These are phyloP conservation scores for Pygoscelis adeliae DNA, from an alignment of 2,113 vertebrate species.

Conservation along the genomic window DNA sequence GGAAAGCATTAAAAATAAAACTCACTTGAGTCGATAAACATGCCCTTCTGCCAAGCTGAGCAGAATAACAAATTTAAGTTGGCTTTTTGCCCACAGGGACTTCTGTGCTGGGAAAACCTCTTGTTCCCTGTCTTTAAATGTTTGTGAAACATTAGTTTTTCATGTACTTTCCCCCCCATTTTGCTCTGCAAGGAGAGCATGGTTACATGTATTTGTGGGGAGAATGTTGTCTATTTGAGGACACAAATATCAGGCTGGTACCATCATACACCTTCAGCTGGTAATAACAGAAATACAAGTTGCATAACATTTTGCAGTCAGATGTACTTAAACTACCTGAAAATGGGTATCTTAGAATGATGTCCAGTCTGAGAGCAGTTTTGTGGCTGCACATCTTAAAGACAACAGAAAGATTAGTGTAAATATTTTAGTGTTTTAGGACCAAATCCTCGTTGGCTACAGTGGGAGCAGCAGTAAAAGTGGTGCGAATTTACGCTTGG, in stretches of 20 bases:
- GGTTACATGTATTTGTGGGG: not conserved
- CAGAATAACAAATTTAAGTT: conserved; percentile 26
- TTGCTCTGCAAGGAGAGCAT: not conserved
- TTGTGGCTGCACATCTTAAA: not conserved
- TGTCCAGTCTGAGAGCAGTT: not conserved
- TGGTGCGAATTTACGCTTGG: not conserved
- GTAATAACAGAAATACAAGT: not conserved
- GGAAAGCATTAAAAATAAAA: conserved; percentile 13
- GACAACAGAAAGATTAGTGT: not conserved
- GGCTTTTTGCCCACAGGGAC: conserved; percentile 18
- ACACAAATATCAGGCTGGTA: not conserved
- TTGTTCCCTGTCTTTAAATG: conserved; percentile 12
- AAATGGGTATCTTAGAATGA: not conserved
- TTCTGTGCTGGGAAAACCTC: conserved; percentile 9
- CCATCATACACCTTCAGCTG: not conserved
- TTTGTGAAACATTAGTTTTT: not conserved
- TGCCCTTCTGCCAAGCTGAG: conserved; percentile 40
- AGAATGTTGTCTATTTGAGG: not conserved
- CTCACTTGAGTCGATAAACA: conserved; percentile 40
- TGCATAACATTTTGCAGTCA: not conserved
- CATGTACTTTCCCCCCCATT: not conserved
- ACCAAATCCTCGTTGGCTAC: not conserved
- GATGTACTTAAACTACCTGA: not conserved
- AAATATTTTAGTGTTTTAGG: not conserved
- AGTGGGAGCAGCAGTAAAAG: not conserved